Evolutionary conservation across 2,113 vertebrate species (phyloP), one percentile per base, ranked within the genome.

Genomic region (Rhinolophus sinicus): DNA sequence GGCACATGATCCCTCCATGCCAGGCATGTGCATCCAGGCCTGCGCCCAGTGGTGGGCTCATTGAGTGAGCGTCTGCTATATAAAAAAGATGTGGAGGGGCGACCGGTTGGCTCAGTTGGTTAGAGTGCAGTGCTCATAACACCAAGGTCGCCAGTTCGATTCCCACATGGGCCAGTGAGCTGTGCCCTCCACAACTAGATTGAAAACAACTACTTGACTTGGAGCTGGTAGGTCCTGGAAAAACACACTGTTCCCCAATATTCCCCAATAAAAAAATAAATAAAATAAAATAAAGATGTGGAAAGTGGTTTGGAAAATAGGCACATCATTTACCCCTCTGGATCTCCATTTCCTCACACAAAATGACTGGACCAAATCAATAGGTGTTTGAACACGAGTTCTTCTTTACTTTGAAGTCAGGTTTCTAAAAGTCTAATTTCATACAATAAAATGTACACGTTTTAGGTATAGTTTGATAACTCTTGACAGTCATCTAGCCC

Each of bases 351-450:
- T 95, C 52, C 15, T 62, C 28, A 78, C 12, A 62, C 50, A 83
- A 58, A 86, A 69, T 22, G 30, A 88, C 21, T 62, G 38, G 24
- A 40, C 14, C 62, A 82, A 50, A 62, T 82, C 30, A 40, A 22
- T 19, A 69, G 5, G 21, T 30, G 88, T 90, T 87, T 14, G 4
- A 88, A 93, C 1, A 72, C 26, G 2, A 92, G 19, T 12, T 28
- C 30, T 47, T 88, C n/a, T n/a, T 82, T 52, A 91, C 64, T 76
- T 90, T 28, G 18, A 77, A 90, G 35, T 44, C 60, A 62, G 14
- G 1, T 3, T 60, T 86, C 24, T 65, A 64, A 67, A 78, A 22
- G 15, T 69, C 21, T 69, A 50, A 28, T 90, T 78, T 84, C 4
- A 44, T 6, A 47, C 8, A 67, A 8, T 44, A 58, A 52, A 88